phyloP scores from a whole-genome alignment of 2,797 vertebrate species.

The Phrynocephalus forsythii region DNA sequence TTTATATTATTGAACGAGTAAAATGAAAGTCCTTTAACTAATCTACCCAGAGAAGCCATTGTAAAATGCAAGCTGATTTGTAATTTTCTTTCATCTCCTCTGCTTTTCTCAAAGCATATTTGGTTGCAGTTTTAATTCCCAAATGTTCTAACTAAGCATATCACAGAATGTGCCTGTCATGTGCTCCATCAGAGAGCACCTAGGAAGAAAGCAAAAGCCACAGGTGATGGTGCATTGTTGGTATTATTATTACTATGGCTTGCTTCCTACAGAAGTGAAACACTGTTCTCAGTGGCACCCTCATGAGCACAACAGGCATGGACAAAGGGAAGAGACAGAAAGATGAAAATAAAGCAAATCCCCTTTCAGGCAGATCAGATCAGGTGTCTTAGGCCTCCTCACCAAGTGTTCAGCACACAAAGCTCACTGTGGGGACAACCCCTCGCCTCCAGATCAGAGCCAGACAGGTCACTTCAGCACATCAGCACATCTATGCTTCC shows the following conservation, averaged over 20 bases:
- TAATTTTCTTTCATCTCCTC: conserved; percentile 68
- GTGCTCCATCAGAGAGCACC: conserved; percentile 67
- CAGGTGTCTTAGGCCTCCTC: conserved; percentile 55
- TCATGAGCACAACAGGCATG: conserved; percentile 61
- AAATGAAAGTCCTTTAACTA: conserved; percentile 71
- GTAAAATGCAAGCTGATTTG: conserved; percentile 75
- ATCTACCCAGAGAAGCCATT: conserved; percentile 62
- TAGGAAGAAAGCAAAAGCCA: conserved; percentile 75
- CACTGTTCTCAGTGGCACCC: conserved; percentile 65
- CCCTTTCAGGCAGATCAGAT: conserved; percentile 63
- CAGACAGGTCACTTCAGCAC: conserved; percentile 49
- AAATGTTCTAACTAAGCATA: conserved; percentile 68
- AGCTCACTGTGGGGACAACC: conserved; percentile 57
- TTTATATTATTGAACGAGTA: conserved; percentile 79
- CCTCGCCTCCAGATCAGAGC: conserved; percentile 48
- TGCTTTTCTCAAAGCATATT: conserved; percentile 69
- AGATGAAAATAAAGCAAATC: conserved; percentile 71
- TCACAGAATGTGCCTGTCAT: conserved; percentile 60
- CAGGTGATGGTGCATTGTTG: conserved; percentile 60
- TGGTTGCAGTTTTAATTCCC: conserved; percentile 71
- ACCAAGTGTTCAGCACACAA: conserved; percentile 48
- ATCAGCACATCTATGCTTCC: not conserved
- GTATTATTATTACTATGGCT: conserved; percentile 62
- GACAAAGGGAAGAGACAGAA: conserved; percentile 67
- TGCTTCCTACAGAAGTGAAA: conserved; percentile 68